Base-by-base conservation (phyloP, 2,888 invertebrate species). In the Choreutis nemorana region DNA sequence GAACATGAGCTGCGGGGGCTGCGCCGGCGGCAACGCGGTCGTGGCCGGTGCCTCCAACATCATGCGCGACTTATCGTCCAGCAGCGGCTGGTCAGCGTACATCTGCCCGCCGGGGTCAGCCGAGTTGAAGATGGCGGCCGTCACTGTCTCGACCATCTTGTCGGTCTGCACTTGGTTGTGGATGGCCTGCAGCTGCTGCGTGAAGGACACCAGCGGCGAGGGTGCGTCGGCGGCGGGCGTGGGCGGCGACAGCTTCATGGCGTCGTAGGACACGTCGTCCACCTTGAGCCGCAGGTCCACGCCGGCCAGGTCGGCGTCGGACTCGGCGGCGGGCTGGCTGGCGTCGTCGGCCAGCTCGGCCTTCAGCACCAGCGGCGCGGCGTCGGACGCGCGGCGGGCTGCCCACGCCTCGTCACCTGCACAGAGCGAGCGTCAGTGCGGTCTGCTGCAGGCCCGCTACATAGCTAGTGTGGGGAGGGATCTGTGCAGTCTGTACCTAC, bases 241-340 rank as follows among this genome's bases (percentile, higher is more conserved):
- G 43, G 57, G 56, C 52, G 60, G 81, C 42, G 84, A 86, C 11
- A 85, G 82, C 30, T 85, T 80, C 24, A 78, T 81, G 11, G 70
- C 64, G 27, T 72, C 82, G 46, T 64, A 73, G 60, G 23, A 12
- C 42, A 81, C 77, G 32, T 72, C 65, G 54, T 85, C 83, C 23
- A 85, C 78, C 50, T 90, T 89, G 72, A 87, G 86, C 12, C 87
- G 68, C 24, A 87, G 75, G 64, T 87, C 88, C 33, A 87, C 86
- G n/a, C 83, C 86, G 39, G 68, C 72, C 26, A 81, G 60, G n/a
- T 80, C 72, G 9, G 53, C 30, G 47, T 37, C 31, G 32, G 23
- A 32, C 43, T 43, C n/a, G 32, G 38, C 36, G 40, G 48, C 35
- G 48, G 50, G 83, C 57, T 89, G 87, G 49, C 89, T 88, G 41